phyloP scores from a whole-genome alignment of 1,140 invertebrate genomes.

The Pemphigus obesinymphae region DNA sequence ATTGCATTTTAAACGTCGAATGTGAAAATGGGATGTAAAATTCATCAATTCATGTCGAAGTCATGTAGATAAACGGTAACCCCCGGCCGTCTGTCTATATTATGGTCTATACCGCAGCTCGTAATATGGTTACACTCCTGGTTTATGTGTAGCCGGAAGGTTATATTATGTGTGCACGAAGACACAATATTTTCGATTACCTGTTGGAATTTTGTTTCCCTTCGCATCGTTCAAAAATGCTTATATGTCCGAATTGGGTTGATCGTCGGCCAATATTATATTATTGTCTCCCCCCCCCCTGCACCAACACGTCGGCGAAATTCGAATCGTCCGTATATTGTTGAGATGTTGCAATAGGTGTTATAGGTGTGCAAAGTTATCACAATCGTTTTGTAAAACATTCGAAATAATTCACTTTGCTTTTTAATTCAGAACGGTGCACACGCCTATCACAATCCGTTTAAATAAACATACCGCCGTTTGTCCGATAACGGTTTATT shows the following conservation, averaged over 20 bases:
- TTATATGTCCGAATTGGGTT: neutral
- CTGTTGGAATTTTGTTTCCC: neutral
- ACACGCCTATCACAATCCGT: too few relatives aligned
- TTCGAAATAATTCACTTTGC: neutral
- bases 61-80: too few relatives aligned
- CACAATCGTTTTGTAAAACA: neutral
- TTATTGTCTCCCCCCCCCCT: too few relatives aligned
- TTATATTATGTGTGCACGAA: neutral
- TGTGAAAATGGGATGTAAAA: neutral
- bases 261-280: neutral
- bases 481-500: neutral
- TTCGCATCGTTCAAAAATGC: neutral
- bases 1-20: neutral
- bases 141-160: too few relatives aligned
- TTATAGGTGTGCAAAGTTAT: neutral
- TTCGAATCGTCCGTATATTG: neutral
- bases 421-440: too few relatives aligned
- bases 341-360: neutral
- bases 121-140: too few relatives aligned
- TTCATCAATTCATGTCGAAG: too few relatives aligned
- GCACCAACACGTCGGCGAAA: neutral
- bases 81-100: too few relatives aligned
- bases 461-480: too few relatives aligned
- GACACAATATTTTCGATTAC: neutral
- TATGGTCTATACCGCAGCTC: too few relatives aligned